A percentile compares a stretch with the other conserved stretches of the same genome.
Evolutionary conservation across 2,797 vertebrate genomes (phyloP).

Genomic region (Remorina albescens): DNA sequence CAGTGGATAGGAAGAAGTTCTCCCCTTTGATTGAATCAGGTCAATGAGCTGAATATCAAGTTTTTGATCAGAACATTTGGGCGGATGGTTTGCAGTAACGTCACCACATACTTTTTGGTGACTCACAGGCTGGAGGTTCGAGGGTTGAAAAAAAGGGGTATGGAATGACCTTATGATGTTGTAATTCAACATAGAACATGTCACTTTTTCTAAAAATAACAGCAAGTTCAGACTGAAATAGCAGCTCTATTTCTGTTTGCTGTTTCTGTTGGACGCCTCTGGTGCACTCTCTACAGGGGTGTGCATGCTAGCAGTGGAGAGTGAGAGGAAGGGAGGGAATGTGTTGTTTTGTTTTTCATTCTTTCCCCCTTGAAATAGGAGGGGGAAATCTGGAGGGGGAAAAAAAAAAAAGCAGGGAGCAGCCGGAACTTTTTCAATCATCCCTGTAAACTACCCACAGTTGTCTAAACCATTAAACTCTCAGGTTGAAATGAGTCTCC

Average conservation of each 20-base stretch:
- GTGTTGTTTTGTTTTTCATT: slow-evolving; percentile 82
- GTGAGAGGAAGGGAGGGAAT: slow-evolving; percentile 60
- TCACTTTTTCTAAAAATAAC: slow-evolving; percentile 86
- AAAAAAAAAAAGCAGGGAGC: slow-evolving; percentile 12
- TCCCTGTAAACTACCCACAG: slow-evolving; percentile 49
- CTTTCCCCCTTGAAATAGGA: slow-evolving; percentile 53
- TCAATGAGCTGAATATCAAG: slow-evolving; percentile 63
- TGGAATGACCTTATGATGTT: slow-evolving; percentile 81
- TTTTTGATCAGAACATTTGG: slow-evolving; percentile 60
- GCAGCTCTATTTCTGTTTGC: slow-evolving; percentile 83
- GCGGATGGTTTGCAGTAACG: slow-evolving; percentile 67
- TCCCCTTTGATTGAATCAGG: slow-evolving; percentile 69
- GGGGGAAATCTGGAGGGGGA: slow-evolving; percentile 1
- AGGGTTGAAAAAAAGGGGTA: slow-evolving; percentile 47
- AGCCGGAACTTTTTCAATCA: slow-evolving; percentile 60
- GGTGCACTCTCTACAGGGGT: slow-evolving; percentile 58
- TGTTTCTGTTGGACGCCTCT: slow-evolving; percentile 84
- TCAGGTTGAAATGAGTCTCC: slow-evolving; percentile 25
- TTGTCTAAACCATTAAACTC: slow-evolving; percentile 58
- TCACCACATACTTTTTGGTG: slow-evolving; percentile 81
- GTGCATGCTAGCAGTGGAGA: slow-evolving; percentile 50
- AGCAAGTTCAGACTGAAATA: slow-evolving; percentile 81
- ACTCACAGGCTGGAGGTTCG: slow-evolving; percentile 75
- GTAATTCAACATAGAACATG: slow-evolving; percentile 79
- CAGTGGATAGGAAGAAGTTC: slow-evolving; percentile 30